Conservation (phyloP, 2,113 vertebrate genomes). For the Crocuta crocuta region DNA sequence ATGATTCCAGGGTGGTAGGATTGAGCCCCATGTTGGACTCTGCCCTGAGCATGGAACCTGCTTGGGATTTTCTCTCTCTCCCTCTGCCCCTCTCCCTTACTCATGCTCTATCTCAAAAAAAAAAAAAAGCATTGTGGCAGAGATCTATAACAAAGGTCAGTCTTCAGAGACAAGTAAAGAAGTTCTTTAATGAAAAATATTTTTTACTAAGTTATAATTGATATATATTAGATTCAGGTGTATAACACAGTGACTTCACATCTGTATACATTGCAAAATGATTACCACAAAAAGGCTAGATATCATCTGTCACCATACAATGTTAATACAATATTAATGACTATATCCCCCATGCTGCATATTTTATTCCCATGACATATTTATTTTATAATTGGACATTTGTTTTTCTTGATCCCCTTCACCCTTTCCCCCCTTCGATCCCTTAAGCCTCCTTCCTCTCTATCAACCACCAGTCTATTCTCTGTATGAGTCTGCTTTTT, state of each 20-base stretch:
- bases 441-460: background rate
- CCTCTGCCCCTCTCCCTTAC: no score
- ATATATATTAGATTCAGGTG: background rate
- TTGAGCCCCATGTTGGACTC: no score
- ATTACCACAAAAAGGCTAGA: background rate
- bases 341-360: background rate
- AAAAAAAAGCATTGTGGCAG: background rate
- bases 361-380: background rate
- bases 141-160: background rate
- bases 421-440: background rate
- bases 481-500: background rate
- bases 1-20: no score
- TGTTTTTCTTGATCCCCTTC: background rate
- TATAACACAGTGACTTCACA: background rate
- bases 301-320: background rate
- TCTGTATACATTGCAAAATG: background rate
- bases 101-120: background rate
- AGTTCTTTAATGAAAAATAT: constrained; percentile 19
- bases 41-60: no score
- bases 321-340: background rate
- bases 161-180: constrained; percentile 17
- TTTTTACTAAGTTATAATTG: background rate
- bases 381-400: background rate
- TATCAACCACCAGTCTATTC: background rate
- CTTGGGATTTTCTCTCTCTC: no score